These are phyloP conservation scores for Polydrusus cervinus DNA, from an alignment of 2,888 invertebrate genomes.

Conservation along the genomic window DNA sequence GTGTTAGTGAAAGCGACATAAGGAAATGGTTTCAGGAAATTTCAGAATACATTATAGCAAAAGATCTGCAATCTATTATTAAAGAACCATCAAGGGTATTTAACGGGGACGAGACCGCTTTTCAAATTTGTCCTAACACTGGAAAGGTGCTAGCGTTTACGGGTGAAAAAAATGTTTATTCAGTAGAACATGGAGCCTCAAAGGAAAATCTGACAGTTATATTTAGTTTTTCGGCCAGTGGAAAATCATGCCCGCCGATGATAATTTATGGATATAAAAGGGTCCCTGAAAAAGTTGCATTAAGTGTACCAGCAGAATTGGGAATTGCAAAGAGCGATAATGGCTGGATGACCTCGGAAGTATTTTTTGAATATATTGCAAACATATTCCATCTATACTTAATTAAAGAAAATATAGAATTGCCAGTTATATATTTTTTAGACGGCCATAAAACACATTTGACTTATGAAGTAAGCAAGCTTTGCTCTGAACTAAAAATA, in stretches of 20 bases:
- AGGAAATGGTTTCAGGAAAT: too few relatives aligned
- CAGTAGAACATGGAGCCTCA: constrained; percentile 8
- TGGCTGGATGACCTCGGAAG: constrained; percentile 34
- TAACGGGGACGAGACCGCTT: too few relatives aligned
- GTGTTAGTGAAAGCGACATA: too few relatives aligned
- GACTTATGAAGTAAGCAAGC: constrained; percentile 1
- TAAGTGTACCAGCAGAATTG: background rate
- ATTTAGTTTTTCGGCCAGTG: background rate
- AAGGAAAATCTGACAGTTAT: constrained; percentile 11
- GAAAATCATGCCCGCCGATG: constrained; percentile 8
- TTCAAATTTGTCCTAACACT: too few relatives aligned
- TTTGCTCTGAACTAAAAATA: constrained; percentile 12
- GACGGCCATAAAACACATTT: too few relatives aligned
- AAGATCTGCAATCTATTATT: too few relatives aligned
- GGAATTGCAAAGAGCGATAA: background rate
- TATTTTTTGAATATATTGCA: constrained; percentile 47
- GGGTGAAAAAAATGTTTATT: constrained; percentile 4
- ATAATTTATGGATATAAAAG: constrained; percentile 18
- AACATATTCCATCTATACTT: too few relatives aligned
- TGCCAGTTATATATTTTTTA: constrained; percentile 9
- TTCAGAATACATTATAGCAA: too few relatives aligned
- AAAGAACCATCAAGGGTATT: too few relatives aligned
- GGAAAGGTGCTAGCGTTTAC: too few relatives aligned
- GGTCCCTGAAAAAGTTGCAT: constrained; percentile 8
- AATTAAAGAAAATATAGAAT: constrained; percentile 29